phyloP scores from a whole-genome alignment of 1,140 invertebrate genomes.

The Agrilus planipennis region DNA sequence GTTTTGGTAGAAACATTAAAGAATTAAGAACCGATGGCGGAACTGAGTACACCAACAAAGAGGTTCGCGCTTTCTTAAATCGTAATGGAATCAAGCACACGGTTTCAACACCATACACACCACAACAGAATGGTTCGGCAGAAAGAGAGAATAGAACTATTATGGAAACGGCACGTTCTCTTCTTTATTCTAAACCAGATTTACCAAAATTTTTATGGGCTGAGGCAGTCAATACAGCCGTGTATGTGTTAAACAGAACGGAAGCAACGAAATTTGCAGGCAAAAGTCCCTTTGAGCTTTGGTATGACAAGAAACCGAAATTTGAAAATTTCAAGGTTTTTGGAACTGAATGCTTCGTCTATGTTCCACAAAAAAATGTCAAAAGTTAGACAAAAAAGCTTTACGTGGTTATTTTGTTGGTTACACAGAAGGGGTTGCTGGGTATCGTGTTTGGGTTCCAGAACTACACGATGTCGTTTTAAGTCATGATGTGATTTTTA shows the following conservation, averaged over 20 bases:
- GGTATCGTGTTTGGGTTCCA: constrained; percentile 21
- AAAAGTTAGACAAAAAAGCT: constrained; percentile 19
- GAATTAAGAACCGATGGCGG: constrained; percentile 18
- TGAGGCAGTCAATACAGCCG: constrained; percentile 34
- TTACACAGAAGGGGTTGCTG: constrained; percentile 19
- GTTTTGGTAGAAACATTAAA: constrained; percentile 14
- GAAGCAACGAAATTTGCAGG: background rate
- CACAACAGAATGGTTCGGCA: constrained; percentile 31
- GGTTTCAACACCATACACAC: constrained; percentile 28
- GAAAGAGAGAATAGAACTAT: constrained; percentile 35
- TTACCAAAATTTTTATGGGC: constrained; percentile 34
- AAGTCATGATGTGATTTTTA: constrained; percentile 23
- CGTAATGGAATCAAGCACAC: constrained; percentile 16
- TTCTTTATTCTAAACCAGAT: constrained; percentile 29
- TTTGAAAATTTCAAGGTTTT: constrained; percentile 10
- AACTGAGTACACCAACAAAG: constrained; percentile 18
- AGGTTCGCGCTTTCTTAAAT: constrained; percentile 14
- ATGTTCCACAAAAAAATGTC: constrained; percentile 21
- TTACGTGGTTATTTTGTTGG: constrained; percentile 19
- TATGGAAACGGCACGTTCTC: constrained; percentile 29
- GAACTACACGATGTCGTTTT: constrained; percentile 12
- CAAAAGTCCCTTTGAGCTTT: constrained; percentile 7
- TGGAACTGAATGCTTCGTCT: constrained; percentile 5
- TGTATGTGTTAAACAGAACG: constrained; percentile 21
- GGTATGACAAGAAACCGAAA: constrained; percentile 5